Evolutionary conservation across 2,797 vertebrate species (phyloP), one percentile per base, ranked within the genome.

Genomic region (Premnoplex brunnescens): DNA sequence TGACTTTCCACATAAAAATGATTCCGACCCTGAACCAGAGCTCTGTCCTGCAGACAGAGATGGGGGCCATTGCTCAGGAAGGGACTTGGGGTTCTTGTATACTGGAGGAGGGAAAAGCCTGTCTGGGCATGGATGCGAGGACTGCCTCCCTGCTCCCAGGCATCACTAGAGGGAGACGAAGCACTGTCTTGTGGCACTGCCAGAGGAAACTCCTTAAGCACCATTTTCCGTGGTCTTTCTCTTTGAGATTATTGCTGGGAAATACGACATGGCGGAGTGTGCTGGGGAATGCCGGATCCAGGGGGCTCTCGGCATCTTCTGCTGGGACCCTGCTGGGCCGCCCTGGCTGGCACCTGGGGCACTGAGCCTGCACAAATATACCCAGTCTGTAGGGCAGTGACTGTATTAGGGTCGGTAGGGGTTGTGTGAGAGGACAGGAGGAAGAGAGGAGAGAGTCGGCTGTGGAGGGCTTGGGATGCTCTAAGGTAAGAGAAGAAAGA

Each of bases 81-180:
- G 23, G 19, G 10, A 4, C 9, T 13, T 27, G 43, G 15, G 15
- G 17, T 58, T 63, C 9, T 19, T 2, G 3, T 3, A 14, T 21
- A 13, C n/a, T 44, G 23, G 4, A 14, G 12, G 11, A 67, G 10
- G 4, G 9, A n/a, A 10, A 63, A 52, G 2, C 9, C 30, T 8
- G 9, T 8, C 23, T 20, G n/a, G 34, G 23, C 23, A 13, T 0
- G 56, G 24, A 3, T 0, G 1, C 11, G 1, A 49, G 15, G 28
- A 2, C 11, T 26, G 6, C 41, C 15, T 87, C 19, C 55, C 32
- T 7, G 2, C 72, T 79, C 51, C 24, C 43, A 48, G 8, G 52
- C 34, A 85, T 76, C 96, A 64, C 90, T 91, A 95, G 96, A 82
- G 94, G 95, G 95, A 95, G 95, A 76, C 5, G 49, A 59, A 94